Percentiles rank a stretch among this genome's conserved stretches.
Evolutionary conservation across 2,113 vertebrate genomes (phyloP).

Genomic region (Brachionichthys hirsutus): DNA sequence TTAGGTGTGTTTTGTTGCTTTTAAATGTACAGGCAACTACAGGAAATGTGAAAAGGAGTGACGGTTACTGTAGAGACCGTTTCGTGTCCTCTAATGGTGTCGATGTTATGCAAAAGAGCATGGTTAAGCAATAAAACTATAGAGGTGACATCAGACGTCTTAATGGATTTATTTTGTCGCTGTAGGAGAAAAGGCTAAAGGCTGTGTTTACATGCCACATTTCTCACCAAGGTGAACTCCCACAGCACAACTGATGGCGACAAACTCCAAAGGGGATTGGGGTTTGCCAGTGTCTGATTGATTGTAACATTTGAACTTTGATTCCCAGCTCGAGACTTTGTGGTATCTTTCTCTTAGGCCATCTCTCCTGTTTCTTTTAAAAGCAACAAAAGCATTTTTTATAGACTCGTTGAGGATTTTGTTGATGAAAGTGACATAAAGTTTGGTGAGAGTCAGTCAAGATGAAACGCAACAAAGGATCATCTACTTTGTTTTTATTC

Average conservation of each 20-base stretch:
- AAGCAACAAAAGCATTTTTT: not conserved
- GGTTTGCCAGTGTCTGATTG: not conserved
- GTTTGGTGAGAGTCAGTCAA: not conserved
- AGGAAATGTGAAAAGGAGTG: too few species aligned
- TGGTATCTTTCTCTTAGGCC: not conserved
- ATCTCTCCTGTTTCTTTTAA: not conserved
- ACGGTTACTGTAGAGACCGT: not conserved
- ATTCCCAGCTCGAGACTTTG: not conserved
- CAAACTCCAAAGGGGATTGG: not conserved
- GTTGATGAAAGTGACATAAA: not conserved
- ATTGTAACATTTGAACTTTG: not conserved
- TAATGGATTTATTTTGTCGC: slow-evolving; percentile 58
- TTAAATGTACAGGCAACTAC: too few species aligned
- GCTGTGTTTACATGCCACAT: not conserved
- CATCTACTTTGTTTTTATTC: not conserved
- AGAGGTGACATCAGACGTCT: slow-evolving; percentile 46
- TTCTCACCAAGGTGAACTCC: not conserved
- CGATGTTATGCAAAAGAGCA: slow-evolving; percentile 15
- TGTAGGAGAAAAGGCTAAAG: slow-evolving; percentile 5
- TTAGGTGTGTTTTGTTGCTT: too few species aligned
- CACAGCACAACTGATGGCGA: not conserved
- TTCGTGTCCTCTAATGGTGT: slow-evolving; percentile 1
- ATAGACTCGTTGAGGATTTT: not conserved
- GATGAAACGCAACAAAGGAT: not conserved
- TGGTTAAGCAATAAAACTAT: slow-evolving; percentile 42